Evolutionary conservation across 30 jellyfish, hydroid and myxozoan species (phyloP), one percentile per base, ranked within the genome.

Genomic region (Cassiopea andromeda): DNA sequence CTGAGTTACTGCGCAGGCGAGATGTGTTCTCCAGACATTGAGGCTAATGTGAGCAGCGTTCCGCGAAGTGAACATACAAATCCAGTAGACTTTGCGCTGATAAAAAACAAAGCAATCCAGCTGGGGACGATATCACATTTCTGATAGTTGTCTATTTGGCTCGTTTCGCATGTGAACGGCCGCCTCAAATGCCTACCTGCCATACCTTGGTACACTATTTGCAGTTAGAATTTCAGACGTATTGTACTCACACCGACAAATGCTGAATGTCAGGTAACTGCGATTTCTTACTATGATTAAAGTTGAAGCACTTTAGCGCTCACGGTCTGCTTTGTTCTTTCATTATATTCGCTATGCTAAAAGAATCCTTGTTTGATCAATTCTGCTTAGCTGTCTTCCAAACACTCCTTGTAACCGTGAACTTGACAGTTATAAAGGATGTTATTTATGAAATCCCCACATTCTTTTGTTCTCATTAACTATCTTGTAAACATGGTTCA

Each of bases 91-190:
- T 69, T 80, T 81, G 67, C 67, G 75, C 80, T 66, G 47, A 44
- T 45, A 48, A 16, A 47, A 81, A 81, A 81, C 90, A 81, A 81
- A 81, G 90, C 73, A 44, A 60, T 74, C 81, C 89, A 27, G 89
- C 58, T 69, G 89, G 80, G 69, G n/a, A 17, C 48, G 13, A 66
- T 66, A 71, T 64, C 71, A 81, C 60, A 49, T 49, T 81, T 81
- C 82, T 81, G 73, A 27, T 46, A 73, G 1, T 67, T 43, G 46
- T 69, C 82, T 57, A 70, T 48, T 19, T 66, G 75, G 75, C 27
- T 70, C 38, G 73, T 4, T 64, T 2, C 73, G 8, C 73, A 64
- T 5, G 5, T 64, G 43, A 9, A 9, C 43, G 15, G 73, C 73
- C 73, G 8, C 73, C 6, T 64, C 19, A 64, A 64, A 64, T 27